A percentile compares a stretch with the other conserved stretches of the same genome.
These are phyloP conservation scores for Rhagonycha lutea DNA, from an alignment of 2,888 invertebrate species.

Conservation along the genomic window DNA sequence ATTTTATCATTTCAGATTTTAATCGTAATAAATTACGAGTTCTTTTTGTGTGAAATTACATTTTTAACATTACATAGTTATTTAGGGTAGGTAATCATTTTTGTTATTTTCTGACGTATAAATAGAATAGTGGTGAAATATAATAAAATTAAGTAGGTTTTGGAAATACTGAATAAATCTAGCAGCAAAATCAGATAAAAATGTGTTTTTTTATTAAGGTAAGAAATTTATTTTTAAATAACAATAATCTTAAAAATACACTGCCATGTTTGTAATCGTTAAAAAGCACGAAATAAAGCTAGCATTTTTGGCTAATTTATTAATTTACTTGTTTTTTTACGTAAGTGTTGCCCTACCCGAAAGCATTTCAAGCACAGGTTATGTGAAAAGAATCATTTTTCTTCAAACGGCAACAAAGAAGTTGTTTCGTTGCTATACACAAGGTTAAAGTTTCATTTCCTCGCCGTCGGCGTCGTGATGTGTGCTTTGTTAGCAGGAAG, in stretches of 20 bases:
- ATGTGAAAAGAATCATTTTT: neutral
- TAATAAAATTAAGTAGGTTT: neutral
- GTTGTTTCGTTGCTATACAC: no score
- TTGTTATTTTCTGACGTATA: neutral
- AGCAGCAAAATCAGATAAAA: neutral
- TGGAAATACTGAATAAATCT: neutral
- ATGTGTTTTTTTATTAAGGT: neutral
- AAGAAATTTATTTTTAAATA: neutral
- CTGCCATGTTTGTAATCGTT: neutral
- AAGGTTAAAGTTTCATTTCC: no score
- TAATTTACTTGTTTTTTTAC: neutral
- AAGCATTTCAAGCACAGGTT: neutral
- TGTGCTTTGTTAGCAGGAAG: no score
- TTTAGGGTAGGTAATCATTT: neutral
- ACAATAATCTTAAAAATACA: neutral
- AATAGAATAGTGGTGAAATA: neutral
- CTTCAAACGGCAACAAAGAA: no score
- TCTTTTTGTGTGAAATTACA: neutral
- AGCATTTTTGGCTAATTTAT: neutral
- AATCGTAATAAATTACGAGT: neutral
- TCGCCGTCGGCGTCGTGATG: no score
- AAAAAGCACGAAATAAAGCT: neutral
- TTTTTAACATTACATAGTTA: neutral
- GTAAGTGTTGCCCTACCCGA: neutral
- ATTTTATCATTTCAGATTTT: neutral